A percentile compares a stretch with the other conserved stretches of the same genome.
phyloP scores from a whole-genome alignment of 1,140 invertebrate species.

The Neodiprion fabricii region DNA sequence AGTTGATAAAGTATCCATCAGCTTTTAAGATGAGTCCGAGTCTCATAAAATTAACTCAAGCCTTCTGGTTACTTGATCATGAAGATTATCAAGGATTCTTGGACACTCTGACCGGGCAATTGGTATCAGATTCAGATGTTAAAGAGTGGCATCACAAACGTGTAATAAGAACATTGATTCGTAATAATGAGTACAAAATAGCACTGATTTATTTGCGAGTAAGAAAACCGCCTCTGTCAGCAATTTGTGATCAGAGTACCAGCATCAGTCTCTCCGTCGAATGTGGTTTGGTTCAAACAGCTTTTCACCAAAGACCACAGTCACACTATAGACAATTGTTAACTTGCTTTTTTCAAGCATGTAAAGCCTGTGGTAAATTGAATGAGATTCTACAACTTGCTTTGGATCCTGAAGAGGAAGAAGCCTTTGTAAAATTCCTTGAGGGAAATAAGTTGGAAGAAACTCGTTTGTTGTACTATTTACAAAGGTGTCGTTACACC shows the following conservation, averaged over 20 bases:
- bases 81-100: conserved; percentile 68
- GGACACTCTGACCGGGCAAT: conserved; percentile 51
- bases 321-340: conserved; percentile 49
- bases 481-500: conserved; percentile 56
- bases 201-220: conserved; percentile 64
- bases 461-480: conserved; percentile 50
- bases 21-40: conserved; percentile 76
- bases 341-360: conserved; percentile 52
- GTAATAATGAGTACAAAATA: conserved; percentile 61
- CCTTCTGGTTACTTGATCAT: conserved; percentile 87
- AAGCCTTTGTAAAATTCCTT: conserved; percentile 63
- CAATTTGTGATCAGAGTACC: conserved; percentile 59
- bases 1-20: conserved; percentile 76
- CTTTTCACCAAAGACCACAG: conserved; percentile 64
- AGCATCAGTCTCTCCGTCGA: conserved; percentile 64
- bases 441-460: conserved; percentile 50
- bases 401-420: conserved; percentile 63
- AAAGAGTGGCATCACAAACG: conserved; percentile 66
- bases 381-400: conserved; percentile 64
- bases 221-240: conserved; percentile 60
- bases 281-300: conserved; percentile 65
- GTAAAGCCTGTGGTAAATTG: conserved; percentile 59
- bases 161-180: conserved; percentile 65
- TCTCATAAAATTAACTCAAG: conserved; percentile 77
- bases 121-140: conserved; percentile 56